phyloP scores from a whole-genome alignment of 2,888 invertebrate genomes.

The Leucania comma region DNA sequence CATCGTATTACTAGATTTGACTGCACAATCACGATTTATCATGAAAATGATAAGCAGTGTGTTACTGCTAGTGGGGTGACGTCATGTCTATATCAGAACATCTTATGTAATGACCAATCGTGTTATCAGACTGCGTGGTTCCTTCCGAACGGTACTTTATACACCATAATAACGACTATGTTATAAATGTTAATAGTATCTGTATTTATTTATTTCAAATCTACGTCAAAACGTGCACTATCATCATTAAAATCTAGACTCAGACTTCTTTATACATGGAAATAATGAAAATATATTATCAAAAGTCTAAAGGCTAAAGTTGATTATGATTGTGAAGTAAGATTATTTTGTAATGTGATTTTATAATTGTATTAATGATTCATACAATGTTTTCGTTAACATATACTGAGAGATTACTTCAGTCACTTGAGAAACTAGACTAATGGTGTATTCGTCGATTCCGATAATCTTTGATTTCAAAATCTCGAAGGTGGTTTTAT shows the following conservation, averaged over 20 bases:
- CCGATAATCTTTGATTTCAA: slow-evolving; percentile 34
- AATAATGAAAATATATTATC: slow-evolving; percentile 29
- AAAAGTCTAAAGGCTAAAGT: slow-evolving; percentile 27
- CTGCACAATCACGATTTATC: slow-evolving; percentile 42
- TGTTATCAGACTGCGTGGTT: slow-evolving; percentile 68
- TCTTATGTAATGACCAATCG: slow-evolving; percentile 62
- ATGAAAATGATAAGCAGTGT: slow-evolving; percentile 57
- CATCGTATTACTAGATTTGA: slow-evolving; percentile 42
- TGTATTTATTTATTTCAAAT: slow-evolving; percentile 36
- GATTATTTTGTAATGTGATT: slow-evolving; percentile 31
- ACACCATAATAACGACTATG: slow-evolving; percentile 36
- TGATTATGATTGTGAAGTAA: slow-evolving; percentile 26
- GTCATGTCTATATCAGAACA: slow-evolving; percentile 52
- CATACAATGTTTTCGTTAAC: slow-evolving; percentile 45
- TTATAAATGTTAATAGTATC: slow-evolving; percentile 26
- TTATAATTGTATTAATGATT: slow-evolving; percentile 50
- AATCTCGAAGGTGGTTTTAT: slow-evolving; percentile 21
- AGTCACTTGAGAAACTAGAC: slow-evolving; percentile 48
- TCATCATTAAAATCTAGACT: slow-evolving; percentile 26
- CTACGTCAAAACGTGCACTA: slow-evolving; percentile 28
- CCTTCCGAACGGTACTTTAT: slow-evolving; percentile 35
- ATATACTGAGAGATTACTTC: slow-evolving; percentile 31
- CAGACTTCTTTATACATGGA: slow-evolving; percentile 9
- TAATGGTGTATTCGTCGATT: slow-evolving; percentile 28
- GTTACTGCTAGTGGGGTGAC: slow-evolving; percentile 48